Evolutionary conservation across 2,113 vertebrate species (phyloP), one percentile per base, ranked within the genome.

Genomic region (Psilopogon haemacephalus): DNA sequence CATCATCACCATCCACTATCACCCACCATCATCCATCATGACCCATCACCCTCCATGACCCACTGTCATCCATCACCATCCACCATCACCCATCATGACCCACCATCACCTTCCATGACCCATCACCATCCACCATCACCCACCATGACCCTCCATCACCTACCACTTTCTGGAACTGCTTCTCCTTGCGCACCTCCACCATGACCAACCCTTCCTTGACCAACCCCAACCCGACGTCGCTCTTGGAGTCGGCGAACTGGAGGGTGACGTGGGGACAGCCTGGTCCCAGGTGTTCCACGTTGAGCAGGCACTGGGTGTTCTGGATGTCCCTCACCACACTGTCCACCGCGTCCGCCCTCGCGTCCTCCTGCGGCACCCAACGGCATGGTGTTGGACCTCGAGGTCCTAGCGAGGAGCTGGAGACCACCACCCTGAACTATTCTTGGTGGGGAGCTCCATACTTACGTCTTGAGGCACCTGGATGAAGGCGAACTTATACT

Each of bases 271-370:
- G 87, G 48, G 87, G 79, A 4, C 87, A 89, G 33, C 79, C 71
- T 3, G 79, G 79, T 4, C 87, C 79, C 87, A 42, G 40, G 48
- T 76, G 64, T 71, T 89, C 87, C 71, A 89, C 87, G 71, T 89
- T 89, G 11, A 89, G 87, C 78, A 89, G 87, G 56, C 87, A 89
- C 71, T 89, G 87, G 13, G 71, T 89, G 79, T 89, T 89, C 79
- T 89, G 87, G 87, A 89, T 89, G 79, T 89, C 87, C 79, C 87
- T 26, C 40, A 89, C 87, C 79, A 89, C 87, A 40, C 87, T 89
- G 87, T 89, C 87, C 87, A 89, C 87, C 3, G 87, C 87, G 14
- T 89, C 87, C 0, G 87, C 79, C 33, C 87, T 72, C 4, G 87
- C 87, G 5, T 89, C 87, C 11, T 89, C 87, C 87, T 89, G 87